Evolutionary conservation across 2,888 invertebrate genomes (phyloP), one percentile per base, ranked within the genome.

Genomic region (Dryomyza anilis): DNA sequence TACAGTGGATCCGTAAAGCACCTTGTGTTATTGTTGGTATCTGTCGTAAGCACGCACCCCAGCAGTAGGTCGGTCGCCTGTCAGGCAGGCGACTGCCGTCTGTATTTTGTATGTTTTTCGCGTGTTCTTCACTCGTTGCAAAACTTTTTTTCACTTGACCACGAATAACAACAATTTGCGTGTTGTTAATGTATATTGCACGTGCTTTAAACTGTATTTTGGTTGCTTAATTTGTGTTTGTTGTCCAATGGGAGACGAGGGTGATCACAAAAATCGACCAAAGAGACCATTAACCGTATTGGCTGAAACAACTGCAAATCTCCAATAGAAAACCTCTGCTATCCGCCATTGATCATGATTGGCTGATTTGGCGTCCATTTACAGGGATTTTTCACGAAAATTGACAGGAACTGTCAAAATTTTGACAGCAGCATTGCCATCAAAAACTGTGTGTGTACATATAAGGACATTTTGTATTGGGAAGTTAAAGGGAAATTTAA

Each of bases 271-370:
- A 73, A 74, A 71, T 68, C 70, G 69, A 69, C 68, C 69, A 66
- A 63, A 73, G 67, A 73, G 61, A 61, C 61, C 61, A 61, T 53
- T 61, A 61, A 61, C 61, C 61, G 71, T 67, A 71, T 73, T 71
- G 71, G 71, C 67, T 71, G 70, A 71, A 69, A 61, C 61, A 66
- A 64, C 68, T 69, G 65, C 69, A 72, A 59, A 69, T 72, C 72
- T 73, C 74, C 73, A 74, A 74, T 74, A 72, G 73, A 73, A 74
- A 73, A 71, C 71, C 72, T 73, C 65, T 71, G 70, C 69, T 69
- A 70, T 72, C 72, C 72, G 73, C 74, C 74, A 73, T 74, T 74
- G 73, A 72, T 73, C 73, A 71, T 75, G 74, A 75, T 75, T 75
- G 74, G 74, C 73, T 73, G 74, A 73, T 50, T 71, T 72, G 72